Base-by-base conservation (phyloP, 1,140 invertebrate species). In the Oncopodura yosiiana region DNA sequence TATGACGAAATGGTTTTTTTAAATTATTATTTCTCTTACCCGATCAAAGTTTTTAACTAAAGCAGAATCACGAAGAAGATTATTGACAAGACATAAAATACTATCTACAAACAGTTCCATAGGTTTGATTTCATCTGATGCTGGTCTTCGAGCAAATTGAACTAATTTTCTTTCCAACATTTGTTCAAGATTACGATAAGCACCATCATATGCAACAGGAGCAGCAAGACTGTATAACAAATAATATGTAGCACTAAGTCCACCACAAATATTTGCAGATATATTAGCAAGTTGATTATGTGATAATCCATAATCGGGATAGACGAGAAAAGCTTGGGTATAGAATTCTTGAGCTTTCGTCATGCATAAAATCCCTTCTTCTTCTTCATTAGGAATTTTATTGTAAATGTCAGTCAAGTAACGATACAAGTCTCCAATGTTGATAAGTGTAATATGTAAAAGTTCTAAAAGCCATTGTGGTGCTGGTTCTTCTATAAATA, bases 201-300 rank as follows among this genome's bases (percentile, higher is more conserved):
- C 57, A 11, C 57, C 58, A 37, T 60, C 50, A 39, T 56, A 63
- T 12, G 61, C 36, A 19, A 19, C 46, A 2, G 46, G 37, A 8
- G 61, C 45, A 12, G 43, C 26, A 30, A 59, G 37, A 32, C 60
- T 62, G 23, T 16, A 49, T 26, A 63, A 41, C 21, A 63, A 61
- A 32, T 63, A 63, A 27, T 63, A 63, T n/a, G 41, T 49, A 24
- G 61, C 45, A 42, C 60, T 50, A 5, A 63, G 23, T 11, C 58
- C 53, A 3, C 49, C 41, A 45, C 44, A 55, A 5, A 45, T 11
- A 19, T 58, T 53, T 3, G 32, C 23, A 38, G 12, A 48, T 16
- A 63, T 39, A 48, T 63, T 63, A 23, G 58, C 61, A 27, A 63
- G 51, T 27, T 63, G 61, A 53, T 63, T 63, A 14, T 38, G 43